phyloP scores from a whole-genome alignment of 2,113 vertebrate species.

The Nyctibius bracteatus region DNA sequence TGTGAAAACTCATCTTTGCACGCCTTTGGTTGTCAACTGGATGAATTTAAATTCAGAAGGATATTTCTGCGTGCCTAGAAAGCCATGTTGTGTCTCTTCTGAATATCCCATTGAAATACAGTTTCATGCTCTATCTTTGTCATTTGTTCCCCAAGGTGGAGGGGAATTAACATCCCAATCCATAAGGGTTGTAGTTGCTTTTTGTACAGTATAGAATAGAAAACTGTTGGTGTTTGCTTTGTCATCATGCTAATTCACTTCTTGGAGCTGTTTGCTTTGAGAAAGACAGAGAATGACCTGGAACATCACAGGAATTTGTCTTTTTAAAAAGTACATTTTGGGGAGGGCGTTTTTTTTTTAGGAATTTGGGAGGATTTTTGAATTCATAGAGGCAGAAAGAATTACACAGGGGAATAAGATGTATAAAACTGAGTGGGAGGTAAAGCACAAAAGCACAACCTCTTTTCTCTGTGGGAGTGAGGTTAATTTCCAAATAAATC shows the following conservation, averaged over 20 bases:
- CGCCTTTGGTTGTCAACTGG: background rate
- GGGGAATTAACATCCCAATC: background rate
- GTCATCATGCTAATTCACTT: background rate
- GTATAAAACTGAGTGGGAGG: conserved; percentile 26
- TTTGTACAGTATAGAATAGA: background rate
- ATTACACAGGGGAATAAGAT: background rate
- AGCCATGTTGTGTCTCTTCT: background rate
- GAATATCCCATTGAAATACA: background rate
- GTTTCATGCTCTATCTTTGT: background rate
- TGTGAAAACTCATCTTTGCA: background rate
- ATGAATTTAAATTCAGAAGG: background rate
- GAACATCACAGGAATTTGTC: background rate
- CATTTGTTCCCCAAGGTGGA: background rate
- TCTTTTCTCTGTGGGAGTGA: conserved; percentile 23
- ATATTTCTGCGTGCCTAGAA: background rate
- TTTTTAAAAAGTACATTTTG: background rate
- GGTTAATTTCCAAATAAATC: conserved; percentile 52
- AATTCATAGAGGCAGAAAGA: background rate
- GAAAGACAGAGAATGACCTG: background rate
- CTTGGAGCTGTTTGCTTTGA: background rate
- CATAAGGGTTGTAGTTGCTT: background rate
- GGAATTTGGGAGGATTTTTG: background rate
- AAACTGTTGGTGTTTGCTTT: background rate
- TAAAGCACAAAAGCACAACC: background rate
- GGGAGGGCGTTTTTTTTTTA: background rate